Evolutionary conservation across 2,113 vertebrate genomes (phyloP).

Genomic region (Esox niger): DNA sequence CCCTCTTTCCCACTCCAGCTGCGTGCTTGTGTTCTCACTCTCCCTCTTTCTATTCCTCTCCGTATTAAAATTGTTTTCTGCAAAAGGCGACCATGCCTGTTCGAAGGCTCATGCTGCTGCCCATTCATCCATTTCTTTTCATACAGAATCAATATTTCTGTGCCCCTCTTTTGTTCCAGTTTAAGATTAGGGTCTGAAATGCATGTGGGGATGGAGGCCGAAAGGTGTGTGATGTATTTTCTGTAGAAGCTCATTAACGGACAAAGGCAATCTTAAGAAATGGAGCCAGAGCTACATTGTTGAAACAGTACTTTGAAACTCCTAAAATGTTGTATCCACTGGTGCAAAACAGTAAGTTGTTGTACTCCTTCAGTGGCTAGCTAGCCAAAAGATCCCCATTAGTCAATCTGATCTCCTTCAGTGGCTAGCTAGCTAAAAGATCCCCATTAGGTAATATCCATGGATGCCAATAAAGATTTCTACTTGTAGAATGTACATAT

Average conservation of each 20-base stretch:
- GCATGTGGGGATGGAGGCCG: constrained; percentile 9
- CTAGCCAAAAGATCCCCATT: too few relatives aligned
- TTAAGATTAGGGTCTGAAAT: neutral
- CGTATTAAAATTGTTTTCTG: constrained; percentile 15
- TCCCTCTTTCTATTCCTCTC: neutral
- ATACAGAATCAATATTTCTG: constrained; percentile 41
- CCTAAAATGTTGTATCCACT: too few relatives aligned
- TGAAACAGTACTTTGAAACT: constrained; percentile 27
- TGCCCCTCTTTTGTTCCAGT: constrained; percentile 14
- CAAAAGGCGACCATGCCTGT: constrained; percentile 12
- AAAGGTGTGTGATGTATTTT: neutral
- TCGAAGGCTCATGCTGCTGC: constrained; percentile 6
- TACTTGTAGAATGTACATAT: too few relatives aligned
- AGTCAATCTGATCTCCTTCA: too few relatives aligned
- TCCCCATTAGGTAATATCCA: too few relatives aligned
- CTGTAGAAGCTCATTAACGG: constrained; percentile 36
- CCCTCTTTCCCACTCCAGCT: constrained; percentile 26
- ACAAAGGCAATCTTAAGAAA: constrained; percentile 13
- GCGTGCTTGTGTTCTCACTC: constrained; percentile 25
- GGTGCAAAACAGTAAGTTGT: too few relatives aligned
- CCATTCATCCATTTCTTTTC: constrained; percentile 42
- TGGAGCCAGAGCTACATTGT: neutral
- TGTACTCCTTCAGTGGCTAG: too few relatives aligned
- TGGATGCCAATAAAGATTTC: too few relatives aligned
- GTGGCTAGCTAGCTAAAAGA: too few relatives aligned